Percentiles rank a stretch among this genome's conserved stretches.
Evolutionary conservation across 2,113 vertebrate species (phyloP).

Genomic region (Amblyopsis rosae): DNA sequence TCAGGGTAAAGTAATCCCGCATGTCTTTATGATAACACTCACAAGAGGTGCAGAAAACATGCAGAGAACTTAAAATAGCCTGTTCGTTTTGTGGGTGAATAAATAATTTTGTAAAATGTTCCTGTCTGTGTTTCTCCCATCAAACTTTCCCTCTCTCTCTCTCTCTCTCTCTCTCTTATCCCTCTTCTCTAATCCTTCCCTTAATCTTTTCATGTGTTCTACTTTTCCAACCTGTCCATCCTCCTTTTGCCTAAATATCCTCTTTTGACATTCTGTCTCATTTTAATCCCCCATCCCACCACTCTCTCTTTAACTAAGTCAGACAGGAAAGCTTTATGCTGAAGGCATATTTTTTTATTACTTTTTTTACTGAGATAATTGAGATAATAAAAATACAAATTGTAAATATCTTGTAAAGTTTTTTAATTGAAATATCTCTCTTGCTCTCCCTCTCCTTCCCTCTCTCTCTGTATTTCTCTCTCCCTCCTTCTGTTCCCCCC

Average conservation of each 20-base stretch:
- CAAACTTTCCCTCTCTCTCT: background rate
- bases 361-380: too few species aligned
- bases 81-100: background rate
- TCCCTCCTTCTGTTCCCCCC: slow-evolving; percentile 1
- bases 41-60: slow-evolving; percentile 4
- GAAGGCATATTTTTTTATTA: too few species aligned
- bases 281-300: too few species aligned
- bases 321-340: too few species aligned
- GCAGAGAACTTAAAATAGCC: background rate
- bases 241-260: too few species aligned
- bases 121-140: background rate
- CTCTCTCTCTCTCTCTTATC: background rate
- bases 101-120: background rate
- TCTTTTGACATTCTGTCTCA: too few species aligned
- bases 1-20: slow-evolving; percentile 18
- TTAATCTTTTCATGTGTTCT: background rate
- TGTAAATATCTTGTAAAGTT: too few species aligned
- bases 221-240: too few species aligned
- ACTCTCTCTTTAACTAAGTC: too few species aligned
- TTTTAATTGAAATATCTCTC: background rate
- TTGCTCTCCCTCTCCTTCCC: background rate
- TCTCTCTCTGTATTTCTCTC: background rate
- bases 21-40: slow-evolving; percentile 17
- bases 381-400: too few species aligned
- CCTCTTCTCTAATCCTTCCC: background rate